Conservation (phyloP, 2,888 invertebrate genomes). For the Euproctis similis region DNA sequence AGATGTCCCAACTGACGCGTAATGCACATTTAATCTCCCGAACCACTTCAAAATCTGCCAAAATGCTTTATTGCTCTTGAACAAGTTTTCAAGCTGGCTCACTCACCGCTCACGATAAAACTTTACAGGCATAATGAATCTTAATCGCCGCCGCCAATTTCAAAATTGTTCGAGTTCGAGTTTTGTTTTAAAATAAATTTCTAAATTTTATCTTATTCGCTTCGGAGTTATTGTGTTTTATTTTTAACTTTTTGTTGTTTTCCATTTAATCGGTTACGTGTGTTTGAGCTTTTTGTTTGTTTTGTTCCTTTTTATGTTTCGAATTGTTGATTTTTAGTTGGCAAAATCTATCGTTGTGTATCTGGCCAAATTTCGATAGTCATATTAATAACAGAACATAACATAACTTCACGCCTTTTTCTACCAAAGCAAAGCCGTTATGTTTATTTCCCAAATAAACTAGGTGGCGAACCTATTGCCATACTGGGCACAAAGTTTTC, state of each 20-base stretch:
- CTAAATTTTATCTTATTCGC: constrained; percentile 55
- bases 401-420: no score
- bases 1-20: constrained; percentile 55
- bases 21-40: constrained; percentile 68
- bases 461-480: no score
- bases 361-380: background rate
- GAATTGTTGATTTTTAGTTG: no score
- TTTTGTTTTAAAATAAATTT: constrained; percentile 67
- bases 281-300: constrained; percentile 41
- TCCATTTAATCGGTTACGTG: constrained; percentile 62
- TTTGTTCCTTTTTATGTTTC: constrained; percentile 25
- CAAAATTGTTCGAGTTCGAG: constrained; percentile 64
- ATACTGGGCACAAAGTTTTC: no score
- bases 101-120: constrained; percentile 64
- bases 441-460: no score
- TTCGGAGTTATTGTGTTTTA: constrained; percentile 59
- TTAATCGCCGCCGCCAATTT: constrained; percentile 67
- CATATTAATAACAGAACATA: background rate
- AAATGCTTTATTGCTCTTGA: constrained; percentile 72
- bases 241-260: constrained; percentile 60
- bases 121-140: constrained; percentile 73
- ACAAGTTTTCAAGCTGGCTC: constrained; percentile 50
- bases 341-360: background rate
- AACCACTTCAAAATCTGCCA: constrained; percentile 67
- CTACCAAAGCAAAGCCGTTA: no score